These are phyloP conservation scores for Sphyrna mokarran DNA, from an alignment of 2,113 vertebrate species.

Conservation along the genomic window DNA sequence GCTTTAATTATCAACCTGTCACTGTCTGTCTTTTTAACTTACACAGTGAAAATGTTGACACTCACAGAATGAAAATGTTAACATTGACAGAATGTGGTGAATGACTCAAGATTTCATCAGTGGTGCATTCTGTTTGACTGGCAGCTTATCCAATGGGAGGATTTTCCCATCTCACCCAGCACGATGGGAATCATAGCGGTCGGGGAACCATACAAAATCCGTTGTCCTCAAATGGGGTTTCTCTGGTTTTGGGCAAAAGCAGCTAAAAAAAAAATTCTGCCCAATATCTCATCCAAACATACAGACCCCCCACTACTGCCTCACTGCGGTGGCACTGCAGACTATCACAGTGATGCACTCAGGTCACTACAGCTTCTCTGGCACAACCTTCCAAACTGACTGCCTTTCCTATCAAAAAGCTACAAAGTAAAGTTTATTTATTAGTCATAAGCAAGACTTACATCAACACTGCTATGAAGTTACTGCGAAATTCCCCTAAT, in stretches of 20 bases:
- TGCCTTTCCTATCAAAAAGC: neutral
- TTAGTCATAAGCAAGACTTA: too few relatives aligned
- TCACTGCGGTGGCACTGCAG: neutral
- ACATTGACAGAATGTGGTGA: neutral
- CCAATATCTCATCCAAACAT: neutral
- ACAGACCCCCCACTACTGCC: neutral
- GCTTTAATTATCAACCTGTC: too few relatives aligned
- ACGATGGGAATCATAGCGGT: too few relatives aligned
- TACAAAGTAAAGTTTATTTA: too few relatives aligned
- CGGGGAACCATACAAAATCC: too few relatives aligned
- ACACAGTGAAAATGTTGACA: too few relatives aligned
- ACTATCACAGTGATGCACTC: neutral
- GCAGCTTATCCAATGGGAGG: neutral
- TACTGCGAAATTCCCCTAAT: too few relatives aligned
- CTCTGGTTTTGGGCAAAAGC: too few relatives aligned
- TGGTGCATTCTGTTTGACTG: neutral
- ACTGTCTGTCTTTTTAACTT: too few relatives aligned
- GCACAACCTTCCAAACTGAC: neutral
- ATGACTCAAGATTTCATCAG: neutral
- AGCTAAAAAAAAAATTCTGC: too few relatives aligned
- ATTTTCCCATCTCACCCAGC: too few relatives aligned
- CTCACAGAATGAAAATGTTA: neutral
- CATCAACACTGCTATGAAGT: too few relatives aligned
- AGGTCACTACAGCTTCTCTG: neutral
- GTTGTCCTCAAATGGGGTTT: neutral